Evolutionary conservation across 2,113 vertebrate species (phyloP), one percentile per base, ranked within the genome.

Genomic region (Psilopogon haemacephalus): DNA sequence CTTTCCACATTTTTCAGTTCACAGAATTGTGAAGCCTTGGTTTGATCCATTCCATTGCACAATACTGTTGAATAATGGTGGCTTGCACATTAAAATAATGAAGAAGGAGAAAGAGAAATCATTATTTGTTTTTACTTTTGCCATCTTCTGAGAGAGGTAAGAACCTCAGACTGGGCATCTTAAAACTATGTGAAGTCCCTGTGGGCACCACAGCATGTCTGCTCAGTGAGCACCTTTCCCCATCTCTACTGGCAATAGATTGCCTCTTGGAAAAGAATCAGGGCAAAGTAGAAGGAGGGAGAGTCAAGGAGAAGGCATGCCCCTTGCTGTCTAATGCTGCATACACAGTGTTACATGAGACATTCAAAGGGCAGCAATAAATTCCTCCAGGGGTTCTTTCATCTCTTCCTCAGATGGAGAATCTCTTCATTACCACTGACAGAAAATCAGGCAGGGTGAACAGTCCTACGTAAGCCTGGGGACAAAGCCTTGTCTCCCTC

Each of bases 151-250:
- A 12, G 32, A 90, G 52, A 87, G 64, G 8, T 30, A 75, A 3
- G 16, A 67, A 56, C 28, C 26, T 58, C 42, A n/a, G 37, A 78
- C 14, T 74, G 42, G 33, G 48, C 50, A 60, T 17, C 19, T 65
- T 48, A 42, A 60, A 72, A 35, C 11, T 40, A 8, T 5, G 13
- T 40, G 52, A 83, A 76, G 38, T 62, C 32, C 72, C 27, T 15
- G n/a, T 3, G 2, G 0, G 2, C 12, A 46, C 12, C 3, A 3
- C 15, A 58, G 15, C 2, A 1, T 23, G 33, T 48, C 23, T 7
- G 42, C 46, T 44, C 20, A 6, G 40, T 23, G 38, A 71, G 32
- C 16, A 65, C 15, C 33, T 4, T 21, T 44, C 16, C 7, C 5
- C 56, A 30, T 13, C 37, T 4, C 2, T 63, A 37, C 30, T 0